These are phyloP conservation scores for Parazoanthus swiftii DNA, from an alignment of 92 coral and sea anemone genomes.

Conservation along the genomic window DNA sequence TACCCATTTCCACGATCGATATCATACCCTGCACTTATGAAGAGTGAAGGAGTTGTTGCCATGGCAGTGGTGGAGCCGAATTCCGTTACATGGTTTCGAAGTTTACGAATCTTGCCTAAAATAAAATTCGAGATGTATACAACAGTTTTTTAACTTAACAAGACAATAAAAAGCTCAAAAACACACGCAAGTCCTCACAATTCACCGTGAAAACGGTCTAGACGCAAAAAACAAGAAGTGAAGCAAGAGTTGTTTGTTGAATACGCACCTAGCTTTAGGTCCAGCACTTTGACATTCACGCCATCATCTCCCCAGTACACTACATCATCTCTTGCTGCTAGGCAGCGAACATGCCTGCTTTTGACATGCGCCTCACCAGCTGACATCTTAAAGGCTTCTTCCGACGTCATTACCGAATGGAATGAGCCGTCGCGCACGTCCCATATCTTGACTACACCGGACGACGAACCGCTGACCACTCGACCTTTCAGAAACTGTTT, in stretches of 20 bases:
- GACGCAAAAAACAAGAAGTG: too few relatives aligned
- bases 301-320: constrained; percentile 99
- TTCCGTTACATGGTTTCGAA: constrained; percentile 89
- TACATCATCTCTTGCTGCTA: constrained; percentile 79
- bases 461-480: constrained; percentile 85
- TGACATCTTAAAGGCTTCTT: constrained; percentile 41
- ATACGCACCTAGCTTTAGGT: constrained; percentile 73
- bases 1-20: constrained; percentile 92
- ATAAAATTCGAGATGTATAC: not conserved
- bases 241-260: too few relatives aligned
- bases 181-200: too few relatives aligned
- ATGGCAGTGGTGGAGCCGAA: constrained; percentile 94
- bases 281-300: constrained; percentile 90
- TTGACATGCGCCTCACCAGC: constrained; percentile 53
- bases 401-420: constrained; percentile 73
- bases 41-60: constrained; percentile 70
- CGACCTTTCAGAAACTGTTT: constrained; percentile 51
- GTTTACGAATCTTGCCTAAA: constrained; percentile 85
- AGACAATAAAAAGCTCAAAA: too few relatives aligned
- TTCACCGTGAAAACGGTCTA: too few relatives aligned
- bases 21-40: constrained; percentile 90
- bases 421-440: constrained; percentile 89
- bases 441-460: constrained; percentile 96
- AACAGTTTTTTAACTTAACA: too few relatives aligned
- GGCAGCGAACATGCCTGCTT: constrained; percentile 79